Evolutionary conservation across 2,888 invertebrate genomes (phyloP), one percentile per base, ranked within the genome.

Genomic region (Apotomis capreana): DNA sequence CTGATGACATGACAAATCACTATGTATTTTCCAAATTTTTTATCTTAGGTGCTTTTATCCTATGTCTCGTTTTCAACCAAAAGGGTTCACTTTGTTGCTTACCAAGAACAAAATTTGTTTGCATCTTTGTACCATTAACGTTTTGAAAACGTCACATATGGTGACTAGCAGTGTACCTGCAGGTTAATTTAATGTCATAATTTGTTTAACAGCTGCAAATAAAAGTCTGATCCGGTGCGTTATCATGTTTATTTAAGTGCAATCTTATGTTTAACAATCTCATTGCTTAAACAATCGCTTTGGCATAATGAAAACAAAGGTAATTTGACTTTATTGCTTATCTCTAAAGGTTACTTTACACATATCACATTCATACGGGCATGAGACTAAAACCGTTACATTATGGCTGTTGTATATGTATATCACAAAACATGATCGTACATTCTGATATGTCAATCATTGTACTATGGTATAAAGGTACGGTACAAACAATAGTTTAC

Each of bases 231-330:
- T 63, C n/a, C 37, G 63, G 84, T 85, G 84, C 81, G 71, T 78
- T 77, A 81, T 76, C 75, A 69, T 81, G 78, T 85, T 86, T 87
- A 86, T 85, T 87, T 67, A 80, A 78, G 88, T 88, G 88, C 86
- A 80, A 78, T 76, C 76, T 81, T 83, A 80, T 59, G 79, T 75
- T 75, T 81, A 83, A 80, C 77, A 78, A 78, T 78, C 75, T 46
- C 64, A 79, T 78, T 77, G 77, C 78, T 65, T 79, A 75, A 83
- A 84, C 76, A 81, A 77, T 74, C 81, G 84, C 81, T 86, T 86
- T 87, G 87, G 87, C 85, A 83, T 84, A 71, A 78, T 77, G 61
- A 76, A 67, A 75, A 77, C 75, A 68, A 55, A 51, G 3, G n/a
- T 57, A 46, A 64, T 57, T 46, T 55, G 57, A 65, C 62, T 69